A percentile compares a stretch with the other conserved stretches of the same genome.
phyloP scores from a whole-genome alignment of 2,888 invertebrate species.

The Morinoia aosen region DNA sequence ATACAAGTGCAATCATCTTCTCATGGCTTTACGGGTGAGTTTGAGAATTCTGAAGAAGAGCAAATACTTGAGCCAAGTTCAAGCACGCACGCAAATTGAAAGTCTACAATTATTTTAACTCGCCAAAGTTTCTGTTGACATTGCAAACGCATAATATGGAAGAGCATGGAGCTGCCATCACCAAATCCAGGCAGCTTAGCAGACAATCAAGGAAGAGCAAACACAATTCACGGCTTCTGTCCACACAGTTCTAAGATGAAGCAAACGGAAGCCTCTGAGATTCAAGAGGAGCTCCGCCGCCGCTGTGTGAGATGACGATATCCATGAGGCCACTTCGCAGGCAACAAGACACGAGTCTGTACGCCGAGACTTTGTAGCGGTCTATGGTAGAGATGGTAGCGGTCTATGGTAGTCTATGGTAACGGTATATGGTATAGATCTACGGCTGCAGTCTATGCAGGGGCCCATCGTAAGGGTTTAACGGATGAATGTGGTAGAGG shows the following conservation, averaged over 20 bases:
- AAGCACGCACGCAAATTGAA: background rate
- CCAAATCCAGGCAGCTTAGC: background rate
- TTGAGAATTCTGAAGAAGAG: background rate
- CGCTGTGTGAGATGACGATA: background rate
- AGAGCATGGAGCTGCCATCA: background rate
- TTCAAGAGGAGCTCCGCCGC: background rate
- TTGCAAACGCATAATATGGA: background rate
- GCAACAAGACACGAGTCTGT: background rate
- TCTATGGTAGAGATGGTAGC: background rate
- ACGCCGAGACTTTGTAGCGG: background rate
- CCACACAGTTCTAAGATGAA: background rate
- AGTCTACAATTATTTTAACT: background rate
- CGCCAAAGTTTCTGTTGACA: background rate
- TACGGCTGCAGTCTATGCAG: background rate
- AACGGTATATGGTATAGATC: background rate
- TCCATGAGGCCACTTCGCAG: background rate
- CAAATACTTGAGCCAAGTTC: background rate
- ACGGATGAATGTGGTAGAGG: no score
- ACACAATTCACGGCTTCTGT: slow-evolving; percentile 22
- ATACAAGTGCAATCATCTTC: background rate
- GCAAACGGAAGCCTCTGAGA: background rate
- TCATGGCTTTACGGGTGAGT: background rate
- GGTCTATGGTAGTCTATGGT: background rate
- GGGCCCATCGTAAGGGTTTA: no score
- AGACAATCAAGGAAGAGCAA: slow-evolving; percentile 21